Evolutionary conservation across 2,113 vertebrate genomes (phyloP), one percentile per base, ranked within the genome.

Genomic region (Ariopsis seemanni): DNA sequence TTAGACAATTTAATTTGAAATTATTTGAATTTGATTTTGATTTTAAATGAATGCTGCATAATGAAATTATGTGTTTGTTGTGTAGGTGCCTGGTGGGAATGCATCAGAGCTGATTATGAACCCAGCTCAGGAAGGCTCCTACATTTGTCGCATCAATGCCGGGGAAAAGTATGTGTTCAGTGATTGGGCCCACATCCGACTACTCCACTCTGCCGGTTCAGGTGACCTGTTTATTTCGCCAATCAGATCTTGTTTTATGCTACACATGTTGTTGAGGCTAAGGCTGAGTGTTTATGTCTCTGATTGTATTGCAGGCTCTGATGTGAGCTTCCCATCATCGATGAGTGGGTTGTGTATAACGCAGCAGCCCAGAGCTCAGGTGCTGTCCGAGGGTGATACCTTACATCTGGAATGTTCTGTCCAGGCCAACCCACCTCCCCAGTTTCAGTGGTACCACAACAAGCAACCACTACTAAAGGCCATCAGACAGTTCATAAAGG

Each of bases 361-460:
- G 52, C 86, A 2, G 55, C 96, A 96, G 88, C 97, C 96, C 0
- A 90, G 0, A 90, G 91, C 94, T 5, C 91, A 92, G 60, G 1
- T 6, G 1, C 85, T 94, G 85, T 93, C 96, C 0, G 96, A 97
- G 90, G 96, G 96, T 1, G 94, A 96, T 78, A 55, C 88, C 0
- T 90, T 97, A 85, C 0, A 0, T 0, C 94, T 97, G 87, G 92
- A 95, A 89, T 97, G 96, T 91, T 86, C 60, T 18, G 95, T 93
- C 57, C 88, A 94, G 0, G 96, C 95, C 77, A 95, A 94, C 87
- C 97, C 96, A 0, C 95, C 96, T 0, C 94, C 96, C 8, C 95
- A 96, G 93, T 97, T 96, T 85, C 95, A 96, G 91, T 97, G 97
- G 97, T 96, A 95, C 92, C 93, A 95, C 91, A 95, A 97, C 88